Base-by-base conservation (phyloP, 2,888 invertebrate genomes). In the Reticulitermes lucifugus region DNA sequence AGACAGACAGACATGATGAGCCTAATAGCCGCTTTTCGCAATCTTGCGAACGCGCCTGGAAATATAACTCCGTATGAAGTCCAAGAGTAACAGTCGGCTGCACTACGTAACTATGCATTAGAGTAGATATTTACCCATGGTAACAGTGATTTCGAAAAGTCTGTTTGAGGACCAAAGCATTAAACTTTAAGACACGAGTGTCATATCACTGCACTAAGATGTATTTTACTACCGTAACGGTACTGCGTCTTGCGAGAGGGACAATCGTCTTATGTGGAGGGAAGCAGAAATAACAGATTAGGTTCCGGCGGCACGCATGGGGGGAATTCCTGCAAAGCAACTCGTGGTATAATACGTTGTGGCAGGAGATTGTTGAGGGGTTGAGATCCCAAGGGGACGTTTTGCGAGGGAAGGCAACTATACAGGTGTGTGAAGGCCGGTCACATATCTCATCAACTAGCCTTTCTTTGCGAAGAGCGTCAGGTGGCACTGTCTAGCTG, bases 401-500 rank as follows among this genome's bases (percentile, higher is more conserved):
- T 73, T 73, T 41, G 73, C 73, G 21, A 73, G 73, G 73, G 73
- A 21, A 21, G 41, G 73, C 5, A 41, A 41, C 73, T 41, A 14
- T 14, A 41, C 73, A 73, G 73, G 73, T 73, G 73, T 73, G 73
- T 73, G 73, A 73, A 73, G 73, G 35, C 6, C 73, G 41, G 35
- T 41, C 41, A 73, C 73, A 73, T 73, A 73, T 29, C 25, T 71
- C 71, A 35, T 71, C 71, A 73, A 14, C 35, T 73, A 41, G 41
- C 25, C 25, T 71, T 71, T 71, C 71, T 71, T 71, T 71, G 29
- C 7, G 73, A 73, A 4, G 6, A 25, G n/a, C 65, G 65, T 65
- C 65, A 65, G 65, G 65, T 65, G 65, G 65, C 14, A 55, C 14
- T 55, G 55, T 55, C 55, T 35, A 3, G 35, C 55, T 55, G 55